Evolutionary conservation across 2,888 invertebrate species (phyloP).

Genomic region (Rotaria magnacalcarata): DNA sequence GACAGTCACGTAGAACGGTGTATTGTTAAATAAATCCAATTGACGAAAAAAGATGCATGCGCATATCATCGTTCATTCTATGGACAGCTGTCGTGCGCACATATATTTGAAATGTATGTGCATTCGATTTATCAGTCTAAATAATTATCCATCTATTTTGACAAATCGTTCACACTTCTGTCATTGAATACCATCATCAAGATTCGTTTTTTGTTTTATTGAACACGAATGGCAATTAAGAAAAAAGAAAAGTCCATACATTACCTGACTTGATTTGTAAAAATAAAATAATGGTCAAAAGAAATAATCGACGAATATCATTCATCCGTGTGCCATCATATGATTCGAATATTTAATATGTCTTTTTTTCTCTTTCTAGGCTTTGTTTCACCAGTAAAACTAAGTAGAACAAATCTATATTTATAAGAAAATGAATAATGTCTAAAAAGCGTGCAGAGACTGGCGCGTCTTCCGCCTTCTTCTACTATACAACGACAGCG

Average conservation of each 20-base stretch:
- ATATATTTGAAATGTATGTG: neutral
- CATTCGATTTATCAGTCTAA: neutral
- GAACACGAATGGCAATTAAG: neutral
- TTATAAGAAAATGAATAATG: constrained; percentile 7
- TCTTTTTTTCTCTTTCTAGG: neutral
- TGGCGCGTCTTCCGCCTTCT: constrained; percentile 1
- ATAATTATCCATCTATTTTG: neutral
- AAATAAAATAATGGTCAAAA: neutral
- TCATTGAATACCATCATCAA: neutral
- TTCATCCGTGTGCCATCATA: constrained; percentile 19
- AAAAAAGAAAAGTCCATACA: neutral
- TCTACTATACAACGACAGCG: neutral
- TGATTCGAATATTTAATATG: neutral
- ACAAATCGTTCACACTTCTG: neutral
- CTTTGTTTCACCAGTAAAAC: neutral
- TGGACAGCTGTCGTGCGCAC: neutral
- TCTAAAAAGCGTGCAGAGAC: neutral
- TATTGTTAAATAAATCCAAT: constrained; percentile 23
- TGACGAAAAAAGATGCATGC: neutral
- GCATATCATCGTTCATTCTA: constrained; percentile 20
- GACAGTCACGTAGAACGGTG: constrained; percentile 15
- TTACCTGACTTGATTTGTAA: neutral
- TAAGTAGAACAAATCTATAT: constrained; percentile 1
- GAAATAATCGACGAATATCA: neutral
- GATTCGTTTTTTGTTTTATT: neutral